Evolutionary conservation across 2,113 vertebrate species (phyloP).

Genomic region (Taurulus bubalis): DNA sequence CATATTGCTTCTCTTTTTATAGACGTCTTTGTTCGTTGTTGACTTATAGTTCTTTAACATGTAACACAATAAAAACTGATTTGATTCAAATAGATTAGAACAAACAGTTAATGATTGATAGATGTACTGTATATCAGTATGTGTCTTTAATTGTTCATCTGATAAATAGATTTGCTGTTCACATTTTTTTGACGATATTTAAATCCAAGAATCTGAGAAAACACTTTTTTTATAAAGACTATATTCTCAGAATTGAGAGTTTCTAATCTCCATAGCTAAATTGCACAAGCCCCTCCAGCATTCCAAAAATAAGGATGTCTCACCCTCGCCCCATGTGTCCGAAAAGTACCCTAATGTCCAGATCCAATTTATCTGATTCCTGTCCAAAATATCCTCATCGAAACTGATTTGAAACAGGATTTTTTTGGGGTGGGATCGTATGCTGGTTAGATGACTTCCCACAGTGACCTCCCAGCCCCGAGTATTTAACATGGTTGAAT

Average conservation of each 20-base stretch:
- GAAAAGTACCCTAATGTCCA: conserved; percentile 54
- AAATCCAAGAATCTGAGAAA: conserved; percentile 55
- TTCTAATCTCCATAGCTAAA: conserved; percentile 66
- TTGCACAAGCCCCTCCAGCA: conserved; percentile 60
- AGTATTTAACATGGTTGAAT: conserved; percentile 39
- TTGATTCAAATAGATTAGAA: neutral
- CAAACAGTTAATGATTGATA: neutral
- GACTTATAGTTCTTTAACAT: conserved; percentile 26
- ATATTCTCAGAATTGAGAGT: conserved; percentile 68
- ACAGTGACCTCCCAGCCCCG: conserved; percentile 67
- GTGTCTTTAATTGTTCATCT: conserved; percentile 3
- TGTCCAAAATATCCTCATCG: conserved; percentile 71
- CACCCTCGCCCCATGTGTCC: conserved; percentile 58
- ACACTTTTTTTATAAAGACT: conserved; percentile 23
- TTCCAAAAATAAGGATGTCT: conserved; percentile 73
- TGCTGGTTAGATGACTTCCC: conserved; percentile 59
- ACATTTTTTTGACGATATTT: conserved; percentile 64
- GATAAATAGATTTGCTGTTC: conserved; percentile 52
- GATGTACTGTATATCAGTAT: no score
- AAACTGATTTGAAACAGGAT: conserved; percentile 73
- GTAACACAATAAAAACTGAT: neutral
- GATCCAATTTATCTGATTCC: conserved; percentile 71
- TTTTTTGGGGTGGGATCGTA: conserved; percentile 57
- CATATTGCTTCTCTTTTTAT: conserved; percentile 40
- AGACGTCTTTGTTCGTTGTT: conserved; percentile 38